Evolutionary conservation across 2,797 vertebrate species (phyloP).

Genomic region (Toxotes lorentzi): DNA sequence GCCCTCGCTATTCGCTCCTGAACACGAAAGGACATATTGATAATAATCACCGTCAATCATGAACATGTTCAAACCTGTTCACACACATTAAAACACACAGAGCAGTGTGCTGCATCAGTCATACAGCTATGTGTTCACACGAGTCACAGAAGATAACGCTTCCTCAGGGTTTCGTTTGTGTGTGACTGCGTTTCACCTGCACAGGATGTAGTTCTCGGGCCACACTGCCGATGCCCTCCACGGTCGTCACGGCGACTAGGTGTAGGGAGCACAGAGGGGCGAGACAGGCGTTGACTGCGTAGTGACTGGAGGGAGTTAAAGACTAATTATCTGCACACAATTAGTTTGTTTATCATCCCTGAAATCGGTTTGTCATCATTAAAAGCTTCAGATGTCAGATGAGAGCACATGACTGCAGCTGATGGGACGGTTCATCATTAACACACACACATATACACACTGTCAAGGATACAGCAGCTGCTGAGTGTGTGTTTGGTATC

Average conservation of each 20-base stretch:
- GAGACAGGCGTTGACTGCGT: slow-evolving; percentile 92
- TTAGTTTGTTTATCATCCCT: background rate
- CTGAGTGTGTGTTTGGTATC: slow-evolving; percentile 82
- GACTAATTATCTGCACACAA: background rate
- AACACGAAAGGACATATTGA: slow-evolving; percentile 6
- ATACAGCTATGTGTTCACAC: too few relatives aligned
- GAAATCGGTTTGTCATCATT: slow-evolving; percentile 4
- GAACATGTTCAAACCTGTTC: background rate
- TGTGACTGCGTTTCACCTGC: slow-evolving; percentile 63
- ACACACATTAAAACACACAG: background rate
- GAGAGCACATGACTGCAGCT: slow-evolving; percentile 44
- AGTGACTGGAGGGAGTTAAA: slow-evolving; percentile 82
- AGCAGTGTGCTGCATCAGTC: too few relatives aligned
- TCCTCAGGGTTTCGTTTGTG: slow-evolving; percentile 66
- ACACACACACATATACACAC: slow-evolving; percentile 1
- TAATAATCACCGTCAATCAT: background rate
- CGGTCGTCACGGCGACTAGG: slow-evolving; percentile 86
- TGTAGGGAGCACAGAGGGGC: slow-evolving; percentile 93
- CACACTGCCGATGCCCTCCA: slow-evolving; percentile 81
- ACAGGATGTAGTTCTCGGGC: slow-evolving; percentile 81
- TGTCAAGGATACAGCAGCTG: slow-evolving; percentile 92
- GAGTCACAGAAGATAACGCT: too few relatives aligned
- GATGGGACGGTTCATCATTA: background rate
- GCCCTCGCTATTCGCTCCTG: slow-evolving; percentile 93
- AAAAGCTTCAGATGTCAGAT: slow-evolving; percentile 6